A percentile compares a stretch with the other conserved stretches of the same genome.
These are phyloP conservation scores for Ridgeia piscesae DNA, from an alignment of 1,140 invertebrate species.

Conservation along the genomic window DNA sequence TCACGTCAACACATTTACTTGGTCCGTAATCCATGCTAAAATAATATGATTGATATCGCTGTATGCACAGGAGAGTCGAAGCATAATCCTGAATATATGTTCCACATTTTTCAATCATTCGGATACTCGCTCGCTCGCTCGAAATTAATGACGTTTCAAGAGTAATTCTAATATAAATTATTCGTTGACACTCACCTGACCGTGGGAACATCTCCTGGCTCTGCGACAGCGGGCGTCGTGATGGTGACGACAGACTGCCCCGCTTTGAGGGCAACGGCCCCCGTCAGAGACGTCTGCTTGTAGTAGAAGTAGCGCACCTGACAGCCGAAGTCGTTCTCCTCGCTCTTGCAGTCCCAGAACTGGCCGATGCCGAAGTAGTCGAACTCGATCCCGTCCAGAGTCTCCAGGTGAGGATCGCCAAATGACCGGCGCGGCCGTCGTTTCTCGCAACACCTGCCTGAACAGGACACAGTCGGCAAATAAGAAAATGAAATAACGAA, in stretches of 20 bases:
- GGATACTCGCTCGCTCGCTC: no score
- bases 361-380: conserved; percentile 14
- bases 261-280: conserved; percentile 1
- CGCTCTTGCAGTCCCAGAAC: not conserved
- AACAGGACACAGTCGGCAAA: not conserved
- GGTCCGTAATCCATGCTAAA: no score
- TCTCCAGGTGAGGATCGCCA: not conserved
- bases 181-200: not conserved
- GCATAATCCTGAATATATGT: no score
- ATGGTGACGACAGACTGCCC: conserved; percentile 10
- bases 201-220: not conserved
- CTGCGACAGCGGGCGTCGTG: not conserved
- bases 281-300: conserved; percentile 6
- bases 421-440: not conserved
- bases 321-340: not conserved
- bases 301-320: not conserved
- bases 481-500: no score
- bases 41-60: no score
- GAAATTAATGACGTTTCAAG: no score
- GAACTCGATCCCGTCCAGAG: conserved; percentile 8
- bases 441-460: conserved; percentile 2
- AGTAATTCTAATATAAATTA: not conserved
- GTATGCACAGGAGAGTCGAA: no score
- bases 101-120: no score
- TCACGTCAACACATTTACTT: no score